These are phyloP conservation scores for Drosophila algonquin DNA, from an alignment of 2,888 invertebrate species.

Conservation along the genomic window DNA sequence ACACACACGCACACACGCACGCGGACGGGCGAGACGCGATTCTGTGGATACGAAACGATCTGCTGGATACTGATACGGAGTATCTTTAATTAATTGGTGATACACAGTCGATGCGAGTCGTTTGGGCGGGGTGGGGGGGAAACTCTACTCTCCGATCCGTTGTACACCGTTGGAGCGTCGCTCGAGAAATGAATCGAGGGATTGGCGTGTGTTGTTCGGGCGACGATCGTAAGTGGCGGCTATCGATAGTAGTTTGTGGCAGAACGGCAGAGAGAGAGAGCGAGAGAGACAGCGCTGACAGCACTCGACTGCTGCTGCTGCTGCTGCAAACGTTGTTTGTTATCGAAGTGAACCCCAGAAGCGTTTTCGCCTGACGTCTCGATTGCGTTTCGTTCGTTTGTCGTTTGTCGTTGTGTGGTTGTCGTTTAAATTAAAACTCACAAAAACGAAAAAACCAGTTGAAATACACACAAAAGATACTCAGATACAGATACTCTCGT, in stretches of 20 bases:
- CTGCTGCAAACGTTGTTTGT: conserved; percentile 32
- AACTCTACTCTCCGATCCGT: conserved; percentile 13
- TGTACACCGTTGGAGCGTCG: conserved; percentile 63
- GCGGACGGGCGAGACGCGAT: not conserved
- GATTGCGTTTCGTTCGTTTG: no score
- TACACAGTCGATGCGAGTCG: not conserved
- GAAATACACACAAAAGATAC: conserved; percentile 40
- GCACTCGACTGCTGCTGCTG: conserved; percentile 12
- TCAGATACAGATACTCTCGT: conserved; percentile 6
- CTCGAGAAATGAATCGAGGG: conserved; percentile 53
- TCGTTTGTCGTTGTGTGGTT: conserved; percentile 43
- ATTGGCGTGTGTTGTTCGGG: conserved; percentile 25
- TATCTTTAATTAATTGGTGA: conserved; percentile 48
- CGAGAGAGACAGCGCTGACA: not conserved
- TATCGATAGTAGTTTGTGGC: conserved; percentile 71
- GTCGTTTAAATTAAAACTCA: conserved; percentile 74
- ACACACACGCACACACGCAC: conserved; percentile 15
- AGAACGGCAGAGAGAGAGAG: not conserved
- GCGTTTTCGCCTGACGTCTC: conserved; percentile 32
- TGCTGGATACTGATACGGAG: conserved; percentile 30
- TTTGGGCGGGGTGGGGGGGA: no score
- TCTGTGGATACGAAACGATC: not conserved
- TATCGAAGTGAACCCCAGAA: conserved; percentile 64
- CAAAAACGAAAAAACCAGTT: conserved; percentile 66
- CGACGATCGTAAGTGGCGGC: conserved; percentile 50